Base-by-base conservation (phyloP, 2,888 invertebrate species). In the Apotomis turbidana region DNA sequence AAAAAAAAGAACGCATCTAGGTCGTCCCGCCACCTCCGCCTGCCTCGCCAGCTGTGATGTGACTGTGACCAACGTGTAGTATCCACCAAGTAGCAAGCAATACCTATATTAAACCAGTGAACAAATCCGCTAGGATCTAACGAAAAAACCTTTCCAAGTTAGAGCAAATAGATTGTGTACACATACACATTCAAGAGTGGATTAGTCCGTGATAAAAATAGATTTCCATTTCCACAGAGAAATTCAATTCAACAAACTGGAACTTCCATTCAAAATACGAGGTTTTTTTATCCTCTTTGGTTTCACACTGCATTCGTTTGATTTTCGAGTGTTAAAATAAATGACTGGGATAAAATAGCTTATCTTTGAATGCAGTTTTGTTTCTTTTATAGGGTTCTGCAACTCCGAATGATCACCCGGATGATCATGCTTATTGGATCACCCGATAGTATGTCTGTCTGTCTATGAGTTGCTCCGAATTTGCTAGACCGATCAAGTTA, bases 181-280 rank as follows among this genome's bases (percentile, higher is more conserved):
- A 60, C 46, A 13, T 13, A 38, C 36, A 60, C 46, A 13, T 3
- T 46, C 12, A 57, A 27, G 13, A 59, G 15, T 57, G 55, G 46
- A 66, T 66, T 57, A 70, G 57, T 27, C 15, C 6, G 13, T 12
- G 38, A 49, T 38, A 15, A 49, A 62, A 69, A 62, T 49, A 49
- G 49, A 41, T 57, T 57, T 51, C 38, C 46, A 15, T 41, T 57
- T 57, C 46, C 62, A 62, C 62, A 38, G 41, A 54, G 55, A 55
- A 54, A 64, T 44, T 55, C 64, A 55, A 64, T 64, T 44, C 55
- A 55, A 46, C 44, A 46, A 66, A 55, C n/a, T 49, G 9, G 49
- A 49, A 49, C 3, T 49, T 55, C 55, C 27, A 55, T 55, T 66
- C 44, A 66, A 66, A 66, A 57, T 6, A 36, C 1, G 57, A 36